Evolutionary conservation across 2,113 vertebrate genomes (phyloP), one percentile per base, ranked within the genome.

Genomic region (Setophaga coronata): DNA sequence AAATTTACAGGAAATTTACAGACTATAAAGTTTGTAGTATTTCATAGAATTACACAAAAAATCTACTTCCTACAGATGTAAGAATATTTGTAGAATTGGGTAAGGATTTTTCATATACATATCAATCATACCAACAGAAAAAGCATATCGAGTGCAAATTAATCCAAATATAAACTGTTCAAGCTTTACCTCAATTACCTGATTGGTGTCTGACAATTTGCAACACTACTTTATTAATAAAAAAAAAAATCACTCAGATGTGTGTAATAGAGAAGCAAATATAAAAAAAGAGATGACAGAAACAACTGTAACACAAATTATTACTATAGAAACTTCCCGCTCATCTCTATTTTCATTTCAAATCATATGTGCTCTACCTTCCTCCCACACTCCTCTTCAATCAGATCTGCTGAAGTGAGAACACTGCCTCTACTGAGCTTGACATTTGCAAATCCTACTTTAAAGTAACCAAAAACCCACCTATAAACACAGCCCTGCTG

Each of bases 311-410:
- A 87, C 34, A 90, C 25, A 40, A 90, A 77, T 85, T 28, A 94
- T 28, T 45, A 60, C 76, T 83, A 86, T 2, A 93, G 82, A 90
- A 96, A 96, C 80, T 90, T 77, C 58, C 95, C 2, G 7, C 43
- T 95, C 70, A 48, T 38, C 73, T 65, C 71, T 70, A 56, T 88
- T 96, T 66, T 90, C 76, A 81, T 81, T 89, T 92, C 85, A 90
- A 91, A 64, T 76, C 90, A 56, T n/a, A 74, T 5, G 21, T 2
- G 11, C 45, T 90, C 88, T 89, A 53, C 54, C 79, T 84, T 69
- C 93, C 82, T 88, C 92, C 85, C n/a, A 93, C 47, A 0, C 62
- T 81, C 45, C 54, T 94, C 36, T 86, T 70, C 87, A 81, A 54
- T 65, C 65, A 80, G 79, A 89, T 67, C 82, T 71, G 67, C 92